Evolutionary conservation across 2,888 invertebrate species (phyloP), one percentile per base, ranked within the genome.

Genomic region (Trissonchulus latispiculum): DNA sequence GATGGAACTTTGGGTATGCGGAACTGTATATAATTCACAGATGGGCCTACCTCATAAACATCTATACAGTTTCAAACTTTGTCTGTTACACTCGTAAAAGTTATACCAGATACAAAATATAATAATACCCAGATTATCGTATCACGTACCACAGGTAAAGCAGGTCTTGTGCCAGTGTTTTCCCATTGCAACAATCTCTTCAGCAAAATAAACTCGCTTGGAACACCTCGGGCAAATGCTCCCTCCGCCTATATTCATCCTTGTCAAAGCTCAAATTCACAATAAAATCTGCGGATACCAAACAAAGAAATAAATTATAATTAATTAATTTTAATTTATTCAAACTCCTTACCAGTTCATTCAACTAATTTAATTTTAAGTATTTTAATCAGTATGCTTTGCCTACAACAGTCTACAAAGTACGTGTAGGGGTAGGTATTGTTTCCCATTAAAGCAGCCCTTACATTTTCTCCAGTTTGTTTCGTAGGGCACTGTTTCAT

Each of bases 141-240:
- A 59, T 31, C 29, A 79, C 84, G 81, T 77, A 87, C 87, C 84
- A 80, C 87, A 87, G 74, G 83, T 83, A 75, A 86, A 83, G 79
- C 87, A 87, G 75, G 83, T 81, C 76, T 84, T 85, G 78, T 87
- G 87, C 83, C 84, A 87, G 73, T 84, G 84, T 77, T 83, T 83
- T 35, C 85, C 85, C 36, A 84, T 79, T 2, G 85, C 86, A 72
- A 85, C 81, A 37, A 84, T 82, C 76, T 86, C 85, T 78, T 87
- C 87, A 1, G 86, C 86, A 78, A 85, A 86, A 80, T 85, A 87
- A 35, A 87, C 87, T 37, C 83, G 79, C 76, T 85, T 85, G 66
- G 78, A 78, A 78, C 87, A 87, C 23, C 85, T 80, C 1, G 83
- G 83, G 77, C 85, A 85, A 36, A 71, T 33, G 31, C 77, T 3